Evolutionary conservation across 2,888 invertebrate species (phyloP), one percentile per base, ranked within the genome.

Genomic region (Thereva nobilitata): DNA sequence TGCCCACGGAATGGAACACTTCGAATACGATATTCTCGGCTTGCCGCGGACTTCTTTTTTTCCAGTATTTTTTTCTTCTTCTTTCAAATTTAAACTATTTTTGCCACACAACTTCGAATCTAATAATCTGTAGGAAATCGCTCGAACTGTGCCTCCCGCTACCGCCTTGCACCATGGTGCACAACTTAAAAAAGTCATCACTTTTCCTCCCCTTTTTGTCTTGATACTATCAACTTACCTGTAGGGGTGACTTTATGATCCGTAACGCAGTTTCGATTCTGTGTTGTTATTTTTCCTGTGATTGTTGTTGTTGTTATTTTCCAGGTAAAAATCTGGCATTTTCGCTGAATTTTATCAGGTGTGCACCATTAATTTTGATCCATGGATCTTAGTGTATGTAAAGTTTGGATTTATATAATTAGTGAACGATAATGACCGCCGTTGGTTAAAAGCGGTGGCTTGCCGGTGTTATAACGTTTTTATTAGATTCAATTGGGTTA

Each of bases 1-100:
- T 61, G 49, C 61, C 49, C 50, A 49, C 61, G 41, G 59, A 57
- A 57, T 57, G 57, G 45, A 57, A 57, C 44, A 57, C 57, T 57
- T 57, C 45, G 34, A 57, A 12, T 45, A 35, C 61, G 9, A 8
- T 10, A 37, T 53, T 52, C 35, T 61, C 49, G 23, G 23, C 49
- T 23, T 45, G 37, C 5, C 61, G 7, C 40, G 3, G 23, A 34
- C 9, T 12, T 8, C 57, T 34, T 7, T 42, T 34, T 7, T 42
- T 42, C 34, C 55, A 9, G 12, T 1, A n/a, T 41, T 7, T 50
- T 41, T 12, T 49, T n/a, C 37, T 23, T 23, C 23, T 23, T 23
- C 23, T 23, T 23, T 23, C 23, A 2, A 23, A 23, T 2, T 23
- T 23, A 23, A 23, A 23, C 23, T 23, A 23, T 23, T 23, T 23